These are phyloP conservation scores for Dipus sagitta DNA, from an alignment of 2,797 vertebrate species.

Conservation along the genomic window DNA sequence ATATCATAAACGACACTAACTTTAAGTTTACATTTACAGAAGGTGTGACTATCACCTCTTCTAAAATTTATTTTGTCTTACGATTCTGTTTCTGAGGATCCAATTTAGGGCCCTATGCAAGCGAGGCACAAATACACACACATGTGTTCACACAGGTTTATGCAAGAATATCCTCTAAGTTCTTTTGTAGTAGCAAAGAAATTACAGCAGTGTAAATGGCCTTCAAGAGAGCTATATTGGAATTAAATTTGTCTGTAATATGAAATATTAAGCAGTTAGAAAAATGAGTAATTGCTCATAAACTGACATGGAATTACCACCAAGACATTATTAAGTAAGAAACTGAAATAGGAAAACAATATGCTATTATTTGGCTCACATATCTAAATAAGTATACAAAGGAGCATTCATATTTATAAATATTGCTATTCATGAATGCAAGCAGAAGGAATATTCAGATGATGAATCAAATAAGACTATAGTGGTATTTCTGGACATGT, in stretches of 20 bases:
- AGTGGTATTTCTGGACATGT: neutral
- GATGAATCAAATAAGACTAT: neutral
- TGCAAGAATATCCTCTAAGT: neutral
- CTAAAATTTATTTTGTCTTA: neutral
- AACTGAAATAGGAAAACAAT: neutral
- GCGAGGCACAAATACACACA: neutral
- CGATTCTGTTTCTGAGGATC: too few species aligned
- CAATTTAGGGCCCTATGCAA: too few species aligned
- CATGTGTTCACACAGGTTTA: neutral
- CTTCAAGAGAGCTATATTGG: neutral
- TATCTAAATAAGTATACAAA: neutral
- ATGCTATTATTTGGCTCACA: too few species aligned
- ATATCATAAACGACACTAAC: neutral
- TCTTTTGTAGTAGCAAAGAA: neutral
- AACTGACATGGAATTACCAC: neutral
- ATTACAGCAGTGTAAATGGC: neutral
- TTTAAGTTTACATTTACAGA: too few species aligned
- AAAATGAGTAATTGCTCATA: neutral
- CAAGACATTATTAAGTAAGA: neutral
- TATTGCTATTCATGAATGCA: neutral
- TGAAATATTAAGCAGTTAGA: neutral
- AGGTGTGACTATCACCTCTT: neutral
- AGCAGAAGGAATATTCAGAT: neutral
- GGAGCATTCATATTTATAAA: neutral
- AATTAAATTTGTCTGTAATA: neutral